phyloP scores from a whole-genome alignment of 2,797 vertebrate genomes.

The Taeniopygia guttata region DNA sequence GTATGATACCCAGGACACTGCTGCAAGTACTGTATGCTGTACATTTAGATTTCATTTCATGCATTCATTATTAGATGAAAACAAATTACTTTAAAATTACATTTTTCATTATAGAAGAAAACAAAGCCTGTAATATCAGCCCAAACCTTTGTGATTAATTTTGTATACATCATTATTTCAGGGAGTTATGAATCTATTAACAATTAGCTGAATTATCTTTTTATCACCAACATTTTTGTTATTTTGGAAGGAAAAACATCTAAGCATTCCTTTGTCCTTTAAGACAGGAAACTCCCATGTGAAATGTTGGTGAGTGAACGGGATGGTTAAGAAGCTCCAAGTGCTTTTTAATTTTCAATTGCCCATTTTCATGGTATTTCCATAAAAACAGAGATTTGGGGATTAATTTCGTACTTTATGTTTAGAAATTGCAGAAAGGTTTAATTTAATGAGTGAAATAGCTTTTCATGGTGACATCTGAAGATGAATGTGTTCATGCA shows the following conservation, averaged over 20 bases:
- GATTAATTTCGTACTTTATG: not conserved
- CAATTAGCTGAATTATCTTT: not conserved
- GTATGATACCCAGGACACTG: not conserved
- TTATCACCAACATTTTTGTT: not conserved
- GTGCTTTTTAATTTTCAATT: not conserved
- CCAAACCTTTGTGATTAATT: not conserved
- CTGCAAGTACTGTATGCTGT: not conserved
- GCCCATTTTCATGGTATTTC: not conserved
- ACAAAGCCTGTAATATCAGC: not conserved
- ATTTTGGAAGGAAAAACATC: not conserved
- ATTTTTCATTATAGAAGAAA: not conserved
- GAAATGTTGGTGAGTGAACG: not conserved
- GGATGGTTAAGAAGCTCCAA: not conserved
- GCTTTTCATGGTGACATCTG: not conserved
- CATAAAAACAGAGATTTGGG: not conserved
- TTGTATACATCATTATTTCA: not conserved
- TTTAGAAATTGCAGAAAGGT: not conserved
- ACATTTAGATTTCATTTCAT: not conserved
- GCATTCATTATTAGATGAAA: not conserved
- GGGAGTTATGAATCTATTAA: not conserved
- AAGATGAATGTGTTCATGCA: not conserved
- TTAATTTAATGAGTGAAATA: not conserved
- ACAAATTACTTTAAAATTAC: not conserved
- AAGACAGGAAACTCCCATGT: not conserved
- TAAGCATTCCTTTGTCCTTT: not conserved